phyloP scores from a whole-genome alignment of 2,797 vertebrate species.

The Allobates femoralis region DNA sequence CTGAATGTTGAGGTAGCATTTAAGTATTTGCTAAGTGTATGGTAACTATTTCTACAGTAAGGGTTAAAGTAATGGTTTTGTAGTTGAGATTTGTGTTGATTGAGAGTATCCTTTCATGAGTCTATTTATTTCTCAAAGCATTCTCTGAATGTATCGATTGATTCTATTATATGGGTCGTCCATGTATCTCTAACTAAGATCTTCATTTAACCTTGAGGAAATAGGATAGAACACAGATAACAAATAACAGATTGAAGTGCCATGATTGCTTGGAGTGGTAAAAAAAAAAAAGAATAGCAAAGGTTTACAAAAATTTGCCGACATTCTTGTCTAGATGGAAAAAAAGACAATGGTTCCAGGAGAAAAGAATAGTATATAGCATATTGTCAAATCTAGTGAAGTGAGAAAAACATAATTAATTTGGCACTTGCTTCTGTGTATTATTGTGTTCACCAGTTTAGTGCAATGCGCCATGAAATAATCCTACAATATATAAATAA shows the following conservation, averaged over 20 bases:
- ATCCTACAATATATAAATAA: slow-evolving; percentile 83
- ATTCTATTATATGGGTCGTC: slow-evolving; percentile 61
- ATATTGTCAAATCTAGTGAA: neutral
- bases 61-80: slow-evolving; percentile 54
- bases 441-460: slow-evolving; percentile 76
- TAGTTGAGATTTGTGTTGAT: slow-evolving; percentile 60
- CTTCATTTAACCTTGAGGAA: slow-evolving; percentile 64
- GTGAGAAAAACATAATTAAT: slow-evolving; percentile 67
- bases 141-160: slow-evolving; percentile 60
- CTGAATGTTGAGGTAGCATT: neutral
- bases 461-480: slow-evolving; percentile 76
- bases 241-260: slow-evolving; percentile 56
- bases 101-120: slow-evolving; percentile 60
- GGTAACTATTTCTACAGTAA: slow-evolving; percentile 15
- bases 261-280: slow-evolving; percentile 48
- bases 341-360: slow-evolving; percentile 16
- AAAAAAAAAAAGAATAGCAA: slow-evolving; percentile 30
- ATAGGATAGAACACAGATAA: slow-evolving; percentile 63
- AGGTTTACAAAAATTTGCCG: slow-evolving; percentile 27
- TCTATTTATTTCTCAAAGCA: slow-evolving; percentile 61
- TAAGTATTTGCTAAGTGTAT: slow-evolving; percentile 11
- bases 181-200: slow-evolving; percentile 63
- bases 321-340: slow-evolving; percentile 13
- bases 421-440: slow-evolving; percentile 71
- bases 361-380: slow-evolving; percentile 61